phyloP scores from a whole-genome alignment of 2,797 vertebrate species.

The Cichlasoma orientale region DNA sequence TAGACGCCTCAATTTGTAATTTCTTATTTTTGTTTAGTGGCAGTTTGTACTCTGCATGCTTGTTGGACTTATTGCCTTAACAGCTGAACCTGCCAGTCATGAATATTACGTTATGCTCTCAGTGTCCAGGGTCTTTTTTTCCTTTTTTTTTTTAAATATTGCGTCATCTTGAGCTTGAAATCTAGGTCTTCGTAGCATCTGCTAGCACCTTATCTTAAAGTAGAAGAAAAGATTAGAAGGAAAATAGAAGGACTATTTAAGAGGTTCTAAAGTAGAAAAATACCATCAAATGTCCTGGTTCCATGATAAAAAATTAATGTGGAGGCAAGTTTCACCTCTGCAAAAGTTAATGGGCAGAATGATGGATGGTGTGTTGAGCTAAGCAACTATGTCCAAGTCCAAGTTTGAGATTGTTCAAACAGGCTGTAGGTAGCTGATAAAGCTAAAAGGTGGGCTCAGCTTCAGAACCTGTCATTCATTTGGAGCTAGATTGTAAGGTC shows the following conservation, averaged over 20 bases:
- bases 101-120: conserved; percentile 22
- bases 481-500: conserved; percentile 54
- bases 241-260: not conserved
- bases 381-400: conserved; percentile 52
- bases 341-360: conserved; percentile 42
- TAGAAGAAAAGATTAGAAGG: not conserved
- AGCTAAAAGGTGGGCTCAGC: conserved; percentile 54
- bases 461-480: conserved; percentile 61
- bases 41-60: conserved; percentile 9
- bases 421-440: conserved; percentile 75
- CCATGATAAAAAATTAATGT: conserved; percentile 15
- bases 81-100: conserved; percentile 14
- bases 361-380: conserved; percentile 59
- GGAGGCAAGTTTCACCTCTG: conserved; percentile 33
- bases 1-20: conserved; percentile 12
- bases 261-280: not conserved
- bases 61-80: conserved; percentile 20
- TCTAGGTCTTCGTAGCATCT: not conserved
- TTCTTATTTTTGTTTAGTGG: not conserved
- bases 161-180: not conserved
- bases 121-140: conserved; percentile 58
- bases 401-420: conserved; percentile 74
- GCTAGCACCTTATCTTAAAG: not conserved
- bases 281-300: not conserved
- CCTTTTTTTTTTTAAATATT: no score